Evolutionary conservation across 2,113 vertebrate species (phyloP).

Genomic region (Geococcyx californianus): DNA sequence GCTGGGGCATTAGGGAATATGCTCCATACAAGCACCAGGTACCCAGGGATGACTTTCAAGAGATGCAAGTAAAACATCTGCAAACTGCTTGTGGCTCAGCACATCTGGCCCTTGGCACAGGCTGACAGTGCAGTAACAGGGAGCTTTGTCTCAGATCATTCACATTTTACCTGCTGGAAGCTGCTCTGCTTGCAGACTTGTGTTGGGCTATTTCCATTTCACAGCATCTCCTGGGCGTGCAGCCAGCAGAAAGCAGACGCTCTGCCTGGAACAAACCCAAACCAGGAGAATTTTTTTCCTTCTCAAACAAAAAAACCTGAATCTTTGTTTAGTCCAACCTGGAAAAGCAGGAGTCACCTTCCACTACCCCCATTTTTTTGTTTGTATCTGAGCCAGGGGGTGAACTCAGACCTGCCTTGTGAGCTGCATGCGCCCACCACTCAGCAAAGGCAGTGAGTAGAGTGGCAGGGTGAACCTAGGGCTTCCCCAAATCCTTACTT

Average conservation of each 20-base stretch:
- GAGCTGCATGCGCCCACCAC: neutral
- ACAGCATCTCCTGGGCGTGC: fast-evolving
- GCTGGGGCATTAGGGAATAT: neutral
- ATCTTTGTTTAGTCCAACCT: neutral
- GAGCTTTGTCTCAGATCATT: neutral
- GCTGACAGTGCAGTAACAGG: fast-evolving
- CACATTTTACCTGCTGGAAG: neutral
- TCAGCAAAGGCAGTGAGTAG: neutral
- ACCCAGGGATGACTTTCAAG: neutral
- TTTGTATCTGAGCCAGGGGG: fast-evolving
- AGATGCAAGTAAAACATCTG: neutral
- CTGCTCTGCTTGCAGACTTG: neutral
- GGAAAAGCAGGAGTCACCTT: neutral
- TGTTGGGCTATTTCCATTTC: neutral
- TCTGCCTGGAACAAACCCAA: conserved; percentile 3
- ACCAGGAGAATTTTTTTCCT: neutral
- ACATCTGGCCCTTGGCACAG: neutral
- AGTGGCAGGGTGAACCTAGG: fast-evolving
- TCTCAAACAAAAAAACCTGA: neutral
- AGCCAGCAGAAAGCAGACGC: neutral
- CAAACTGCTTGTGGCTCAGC: neutral
- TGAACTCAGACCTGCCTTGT: neutral
- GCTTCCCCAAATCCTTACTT: neutral
- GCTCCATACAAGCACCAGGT: neutral
- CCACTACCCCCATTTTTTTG: neutral